phyloP scores from a whole-genome alignment of 1,140 invertebrate genomes.

The Thaumetopoea pityocampa region DNA sequence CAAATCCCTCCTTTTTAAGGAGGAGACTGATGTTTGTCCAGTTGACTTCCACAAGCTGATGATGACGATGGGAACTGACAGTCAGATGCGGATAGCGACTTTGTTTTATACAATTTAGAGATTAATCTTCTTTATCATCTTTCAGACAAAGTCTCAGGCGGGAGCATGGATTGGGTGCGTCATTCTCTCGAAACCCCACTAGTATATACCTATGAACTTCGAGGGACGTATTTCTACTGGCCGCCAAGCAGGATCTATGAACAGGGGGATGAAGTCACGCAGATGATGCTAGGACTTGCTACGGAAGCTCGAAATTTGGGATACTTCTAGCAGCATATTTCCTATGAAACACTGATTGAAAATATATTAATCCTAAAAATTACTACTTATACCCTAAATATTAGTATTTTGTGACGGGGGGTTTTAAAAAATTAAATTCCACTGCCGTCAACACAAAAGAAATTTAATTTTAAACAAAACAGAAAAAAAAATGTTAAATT shows the following conservation, averaged over 20 bases:
- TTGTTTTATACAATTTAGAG: background rate
- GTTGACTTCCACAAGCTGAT: no score
- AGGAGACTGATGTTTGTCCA: no score
- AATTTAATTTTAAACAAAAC: no score
- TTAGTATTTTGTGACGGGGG: no score
- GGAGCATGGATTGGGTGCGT: constrained; percentile 86
- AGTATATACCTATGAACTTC: constrained; percentile 81
- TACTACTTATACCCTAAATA: no score
- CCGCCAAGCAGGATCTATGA: constrained; percentile 47
- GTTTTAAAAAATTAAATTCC: no score
- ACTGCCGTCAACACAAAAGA: no score
- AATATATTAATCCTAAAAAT: no score
- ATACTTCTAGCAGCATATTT: constrained; percentile 33
- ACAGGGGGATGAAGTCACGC: constrained; percentile 62
- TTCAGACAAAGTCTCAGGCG: constrained; percentile 73
- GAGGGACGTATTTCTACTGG: constrained; percentile 78
- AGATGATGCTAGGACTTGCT: constrained; percentile 54
- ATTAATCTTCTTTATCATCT: constrained; percentile 11
- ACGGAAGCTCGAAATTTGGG: constrained; percentile 45
- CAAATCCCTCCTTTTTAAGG: no score
- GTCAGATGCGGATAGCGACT: background rate
- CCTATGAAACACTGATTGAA: no score
- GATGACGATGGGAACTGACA: no score
- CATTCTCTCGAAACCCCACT: constrained; percentile 79
- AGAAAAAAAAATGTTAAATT: no score